phyloP scores from a whole-genome alignment of 2,888 invertebrate species.

The Tinea pellionella region DNA sequence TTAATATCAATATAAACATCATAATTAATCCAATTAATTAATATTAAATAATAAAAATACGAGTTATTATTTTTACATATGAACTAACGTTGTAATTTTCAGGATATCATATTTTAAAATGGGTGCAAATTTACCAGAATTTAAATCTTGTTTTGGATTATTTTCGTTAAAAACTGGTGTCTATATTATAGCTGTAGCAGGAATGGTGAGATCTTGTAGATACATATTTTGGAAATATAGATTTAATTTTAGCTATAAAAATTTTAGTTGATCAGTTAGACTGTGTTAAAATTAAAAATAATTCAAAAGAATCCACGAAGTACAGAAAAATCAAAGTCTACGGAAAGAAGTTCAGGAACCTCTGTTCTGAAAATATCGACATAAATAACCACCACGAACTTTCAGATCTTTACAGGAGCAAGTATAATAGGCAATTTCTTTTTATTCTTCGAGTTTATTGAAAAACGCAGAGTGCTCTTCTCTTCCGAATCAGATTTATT shows the following conservation, averaged over 20 bases:
- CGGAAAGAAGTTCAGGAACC: too few relatives aligned
- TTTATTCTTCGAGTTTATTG: neutral
- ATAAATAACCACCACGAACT: neutral
- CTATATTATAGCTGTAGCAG: conserved; percentile 20
- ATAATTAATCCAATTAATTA: too few relatives aligned
- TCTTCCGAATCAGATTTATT: neutral
- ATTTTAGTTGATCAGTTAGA: too few relatives aligned
- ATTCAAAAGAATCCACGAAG: too few relatives aligned
- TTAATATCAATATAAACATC: neutral
- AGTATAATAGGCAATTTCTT: neutral
- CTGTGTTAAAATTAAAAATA: too few relatives aligned
- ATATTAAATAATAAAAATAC: too few relatives aligned
- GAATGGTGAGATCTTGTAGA: conserved; percentile 16
- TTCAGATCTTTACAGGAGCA: conserved; percentile 2
- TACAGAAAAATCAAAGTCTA: too few relatives aligned
- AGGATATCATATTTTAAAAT: conserved; percentile 5
- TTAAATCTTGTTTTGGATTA: conserved; percentile 20
- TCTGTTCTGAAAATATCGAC: too few relatives aligned
- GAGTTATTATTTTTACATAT: too few relatives aligned
- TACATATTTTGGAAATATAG: too few relatives aligned
- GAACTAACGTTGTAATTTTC: neutral
- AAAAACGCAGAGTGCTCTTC: neutral
- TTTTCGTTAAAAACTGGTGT: conserved; percentile 20
- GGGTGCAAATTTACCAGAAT: conserved; percentile 22
- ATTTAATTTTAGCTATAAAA: too few relatives aligned